Evolutionary conservation across 1,140 invertebrate genomes (phyloP).

Genomic region (Aphis craccivora): DNA sequence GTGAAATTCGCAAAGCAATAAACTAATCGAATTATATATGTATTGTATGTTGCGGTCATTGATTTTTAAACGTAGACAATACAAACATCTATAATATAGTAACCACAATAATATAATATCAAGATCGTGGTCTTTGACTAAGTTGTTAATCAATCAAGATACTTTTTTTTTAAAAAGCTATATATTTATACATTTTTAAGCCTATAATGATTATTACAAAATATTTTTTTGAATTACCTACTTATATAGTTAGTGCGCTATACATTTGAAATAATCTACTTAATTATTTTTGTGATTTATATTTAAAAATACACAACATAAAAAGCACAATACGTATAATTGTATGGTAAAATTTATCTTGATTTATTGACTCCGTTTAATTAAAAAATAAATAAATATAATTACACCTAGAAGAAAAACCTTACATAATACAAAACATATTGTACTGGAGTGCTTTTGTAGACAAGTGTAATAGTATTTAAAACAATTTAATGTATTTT

Average conservation of each 20-base stretch:
- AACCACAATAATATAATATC: conserved; percentile 1
- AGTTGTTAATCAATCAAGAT: neutral
- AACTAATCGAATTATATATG: neutral
- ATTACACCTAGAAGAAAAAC: too few species aligned
- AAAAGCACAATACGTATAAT: neutral
- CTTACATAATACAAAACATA: neutral
- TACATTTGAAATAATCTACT: too few species aligned
- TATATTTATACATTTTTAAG: neutral
- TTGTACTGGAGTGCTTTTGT: neutral
- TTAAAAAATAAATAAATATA: too few species aligned
- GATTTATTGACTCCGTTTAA: neutral
- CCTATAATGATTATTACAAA: too few species aligned
- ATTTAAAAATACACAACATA: neutral
- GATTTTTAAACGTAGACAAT: neutral
- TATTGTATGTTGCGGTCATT: neutral
- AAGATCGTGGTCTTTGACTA: neutral
- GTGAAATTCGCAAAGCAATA: neutral
- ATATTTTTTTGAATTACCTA: too few species aligned
- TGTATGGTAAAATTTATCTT: neutral
- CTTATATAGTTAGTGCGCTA: too few species aligned
- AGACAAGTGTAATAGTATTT: neutral
- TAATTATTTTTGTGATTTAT: neutral
- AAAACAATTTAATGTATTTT: neutral
- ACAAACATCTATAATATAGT: neutral
- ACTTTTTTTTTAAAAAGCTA: neutral